Evolutionary conservation across 2,888 invertebrate genomes (phyloP).

Genomic region (Acronicta leporina): DNA sequence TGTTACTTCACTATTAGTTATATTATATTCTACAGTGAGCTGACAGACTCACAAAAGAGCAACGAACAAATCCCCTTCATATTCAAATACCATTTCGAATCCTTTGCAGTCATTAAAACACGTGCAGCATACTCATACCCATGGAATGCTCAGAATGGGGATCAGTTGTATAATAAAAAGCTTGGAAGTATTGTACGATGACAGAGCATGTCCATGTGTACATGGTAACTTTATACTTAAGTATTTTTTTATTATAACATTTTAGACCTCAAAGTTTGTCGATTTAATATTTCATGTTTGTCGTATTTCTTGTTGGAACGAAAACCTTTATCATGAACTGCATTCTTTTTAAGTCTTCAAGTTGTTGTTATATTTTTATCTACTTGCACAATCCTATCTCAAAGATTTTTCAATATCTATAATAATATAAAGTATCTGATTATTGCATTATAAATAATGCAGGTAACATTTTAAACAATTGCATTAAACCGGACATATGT

Average conservation of each 20-base stretch:
- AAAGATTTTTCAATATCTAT: no score
- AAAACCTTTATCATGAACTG: background rate
- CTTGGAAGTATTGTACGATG: slow-evolving; percentile 55
- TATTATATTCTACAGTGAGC: slow-evolving; percentile 29
- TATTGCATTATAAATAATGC: background rate
- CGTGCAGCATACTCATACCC: slow-evolving; percentile 73
- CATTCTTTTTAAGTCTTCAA: background rate
- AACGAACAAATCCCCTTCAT: slow-evolving; percentile 56
- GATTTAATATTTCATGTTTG: slow-evolving; percentile 34
- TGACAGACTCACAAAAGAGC: slow-evolving; percentile 46
- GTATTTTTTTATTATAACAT: background rate
- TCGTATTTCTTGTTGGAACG: slow-evolving; percentile 7
- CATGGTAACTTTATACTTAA: slow-evolving; percentile 39
- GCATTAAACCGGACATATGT: slow-evolving; percentile 5
- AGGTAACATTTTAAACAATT: slow-evolving; percentile 8
- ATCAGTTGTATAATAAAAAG: slow-evolving; percentile 67
- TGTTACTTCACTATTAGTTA: slow-evolving; percentile 19
- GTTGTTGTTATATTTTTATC: background rate
- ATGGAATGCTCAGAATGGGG: slow-evolving; percentile 76
- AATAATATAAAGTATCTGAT: no score
- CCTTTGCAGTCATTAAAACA: slow-evolving; percentile 63
- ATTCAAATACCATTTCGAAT: slow-evolving; percentile 66
- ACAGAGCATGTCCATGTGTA: slow-evolving; percentile 45
- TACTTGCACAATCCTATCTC: background rate
- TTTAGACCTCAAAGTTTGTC: slow-evolving; percentile 30